A percentile compares a stretch with the other conserved stretches of the same genome.
Conservation (phyloP, 2,888 invertebrate species). For the Falcaria lacertinaria region DNA sequence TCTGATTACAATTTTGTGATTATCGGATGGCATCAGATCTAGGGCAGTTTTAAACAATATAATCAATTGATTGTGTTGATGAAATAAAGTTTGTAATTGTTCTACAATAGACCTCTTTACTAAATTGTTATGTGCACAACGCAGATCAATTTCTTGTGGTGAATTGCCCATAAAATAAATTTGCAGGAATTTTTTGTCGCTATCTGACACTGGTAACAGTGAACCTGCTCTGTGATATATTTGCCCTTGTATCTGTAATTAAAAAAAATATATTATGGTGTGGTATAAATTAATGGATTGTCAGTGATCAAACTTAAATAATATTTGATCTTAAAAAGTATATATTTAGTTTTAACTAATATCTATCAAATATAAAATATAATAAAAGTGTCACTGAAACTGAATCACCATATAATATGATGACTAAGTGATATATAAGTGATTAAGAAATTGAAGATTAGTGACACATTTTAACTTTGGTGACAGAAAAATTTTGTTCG, state of each 20-base stretch:
- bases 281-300: no score
- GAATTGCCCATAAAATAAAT: constrained; percentile 26
- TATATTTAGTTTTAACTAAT: no score
- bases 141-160: constrained; percentile 15
- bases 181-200: constrained; percentile 21
- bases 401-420: no score
- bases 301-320: constrained; percentile 6
- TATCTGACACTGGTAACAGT: constrained; percentile 18
- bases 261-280: constrained; percentile 11
- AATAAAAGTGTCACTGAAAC: no score
- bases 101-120: constrained; percentile 22
- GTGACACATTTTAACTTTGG: no score
- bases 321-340: no score
- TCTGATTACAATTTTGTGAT: constrained; percentile 25
- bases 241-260: constrained; percentile 23
- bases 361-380: no score
- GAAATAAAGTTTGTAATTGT: constrained; percentile 24
- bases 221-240: constrained; percentile 21
- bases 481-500: constrained; percentile 7
- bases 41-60: constrained; percentile 17
- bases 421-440: no score
- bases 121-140: constrained; percentile 20
- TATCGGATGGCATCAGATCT: constrained; percentile 25
- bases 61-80: constrained; percentile 16
- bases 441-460: no score